These are phyloP conservation scores for Andrena flavipes DNA, from an alignment of 2,888 invertebrate genomes.

Conservation along the genomic window DNA sequence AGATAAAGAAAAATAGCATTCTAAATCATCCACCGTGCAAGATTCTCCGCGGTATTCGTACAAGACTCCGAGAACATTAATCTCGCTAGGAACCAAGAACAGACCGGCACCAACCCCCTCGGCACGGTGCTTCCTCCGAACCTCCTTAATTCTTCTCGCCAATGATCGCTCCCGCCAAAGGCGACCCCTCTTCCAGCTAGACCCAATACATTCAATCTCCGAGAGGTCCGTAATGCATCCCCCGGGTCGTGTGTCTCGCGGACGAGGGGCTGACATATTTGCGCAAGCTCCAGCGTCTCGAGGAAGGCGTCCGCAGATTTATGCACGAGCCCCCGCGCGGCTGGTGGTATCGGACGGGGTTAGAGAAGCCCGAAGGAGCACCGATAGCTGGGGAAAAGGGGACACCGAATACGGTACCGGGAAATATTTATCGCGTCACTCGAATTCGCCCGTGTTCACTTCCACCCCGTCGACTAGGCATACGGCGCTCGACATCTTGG, in stretches of 20 bases:
- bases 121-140: not conserved
- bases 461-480: too few species aligned
- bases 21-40: not conserved
- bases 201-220: conserved; percentile 41
- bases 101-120: not conserved
- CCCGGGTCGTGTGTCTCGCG: conserved; percentile 57
- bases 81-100: not conserved
- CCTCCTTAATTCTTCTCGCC: not conserved
- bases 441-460: too few species aligned
- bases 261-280: conserved; percentile 66
- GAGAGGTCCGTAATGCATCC: conserved; percentile 58
- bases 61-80: not conserved
- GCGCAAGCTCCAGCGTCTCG: conserved; percentile 57
- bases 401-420: conserved; percentile 56
- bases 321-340: conserved; percentile 54
- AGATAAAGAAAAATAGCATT: not conserved
- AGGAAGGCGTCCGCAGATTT: conserved; percentile 64
- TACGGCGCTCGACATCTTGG: too few species aligned
- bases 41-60: not conserved
- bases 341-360: too few species aligned
- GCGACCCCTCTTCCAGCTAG: not conserved
- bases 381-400: not conserved
- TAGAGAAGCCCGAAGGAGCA: not conserved
- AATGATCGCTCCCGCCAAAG: not conserved
- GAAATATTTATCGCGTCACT: too few species aligned